These are phyloP conservation scores for Doryteuthis pealeii DNA, from an alignment of 1,140 invertebrate genomes.

Conservation along the genomic window DNA sequence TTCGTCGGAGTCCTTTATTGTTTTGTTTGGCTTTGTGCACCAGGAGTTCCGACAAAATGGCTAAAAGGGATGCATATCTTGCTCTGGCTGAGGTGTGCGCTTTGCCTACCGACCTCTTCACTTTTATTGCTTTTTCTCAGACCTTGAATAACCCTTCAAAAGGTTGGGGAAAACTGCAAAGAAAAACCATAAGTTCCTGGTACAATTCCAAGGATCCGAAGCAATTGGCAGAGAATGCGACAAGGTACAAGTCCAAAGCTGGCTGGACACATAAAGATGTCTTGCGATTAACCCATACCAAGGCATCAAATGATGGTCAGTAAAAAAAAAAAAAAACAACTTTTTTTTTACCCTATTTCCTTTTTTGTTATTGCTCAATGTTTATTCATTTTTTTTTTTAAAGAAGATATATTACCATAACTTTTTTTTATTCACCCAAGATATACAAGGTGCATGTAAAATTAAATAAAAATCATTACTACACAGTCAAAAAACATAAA, in stretches of 20 bases:
- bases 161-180: conserved; percentile 68
- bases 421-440: too few species aligned
- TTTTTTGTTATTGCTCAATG: too few species aligned
- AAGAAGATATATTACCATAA: too few species aligned
- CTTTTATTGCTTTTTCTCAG: conserved; percentile 66
- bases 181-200: conserved; percentile 66
- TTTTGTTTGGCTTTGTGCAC: conserved; percentile 67
- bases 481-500: too few species aligned
- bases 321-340: too few species aligned
- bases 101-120: conserved; percentile 66
- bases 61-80: conserved; percentile 63
- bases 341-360: too few species aligned
- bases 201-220: conserved; percentile 65
- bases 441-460: too few species aligned
- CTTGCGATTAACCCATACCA: conserved; percentile 68
- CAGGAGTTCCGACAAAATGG: conserved; percentile 56
- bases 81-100: conserved; percentile 63
- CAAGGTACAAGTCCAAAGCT: conserved; percentile 65
- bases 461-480: too few species aligned
- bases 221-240: conserved; percentile 67
- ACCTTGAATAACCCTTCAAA: conserved; percentile 59
- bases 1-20: conserved; percentile 62
- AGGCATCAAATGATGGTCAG: conserved; percentile 62
- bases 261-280: conserved; percentile 72
- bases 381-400: too few species aligned